Percentiles rank a stretch among this genome's conserved stretches.
Evolutionary conservation across 2,888 invertebrate genomes (phyloP).

Genomic region (Apamea crenata): DNA sequence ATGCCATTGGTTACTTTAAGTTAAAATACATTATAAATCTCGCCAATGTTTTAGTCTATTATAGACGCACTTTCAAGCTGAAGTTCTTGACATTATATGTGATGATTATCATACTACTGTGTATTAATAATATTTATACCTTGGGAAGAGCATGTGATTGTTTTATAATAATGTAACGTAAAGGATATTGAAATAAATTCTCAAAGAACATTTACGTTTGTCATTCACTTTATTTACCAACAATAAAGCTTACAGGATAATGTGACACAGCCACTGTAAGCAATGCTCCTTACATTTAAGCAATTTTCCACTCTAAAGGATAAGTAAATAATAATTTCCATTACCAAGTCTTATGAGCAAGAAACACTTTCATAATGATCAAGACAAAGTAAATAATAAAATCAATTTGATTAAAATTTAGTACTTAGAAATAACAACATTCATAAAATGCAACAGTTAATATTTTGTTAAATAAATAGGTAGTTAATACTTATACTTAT

Average conservation of each 20-base stretch:
- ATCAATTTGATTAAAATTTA: constrained; percentile 26
- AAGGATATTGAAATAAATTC: constrained; percentile 57
- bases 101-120: constrained; percentile 18
- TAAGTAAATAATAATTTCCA: constrained; percentile 27
- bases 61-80: constrained; percentile 22
- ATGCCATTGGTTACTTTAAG: constrained; percentile 57
- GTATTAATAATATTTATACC: constrained; percentile 42
- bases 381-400: constrained; percentile 12
- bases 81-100: constrained; percentile 19
- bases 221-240: constrained; percentile 80
- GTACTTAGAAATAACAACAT: constrained; percentile 28
- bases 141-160: constrained; percentile 23
- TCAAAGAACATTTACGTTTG: constrained; percentile 60
- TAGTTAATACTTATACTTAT: constrained; percentile 25
- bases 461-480: constrained; percentile 25
- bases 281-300: constrained; percentile 45
- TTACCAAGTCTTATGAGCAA: neutral
- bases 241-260: constrained; percentile 69
- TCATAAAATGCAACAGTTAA: constrained; percentile 32
- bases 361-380: constrained; percentile 11
- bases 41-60: constrained; percentile 22
- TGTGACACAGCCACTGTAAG: constrained; percentile 61
- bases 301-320: constrained; percentile 5
- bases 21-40: constrained; percentile 61
- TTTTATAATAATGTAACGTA: constrained; percentile 41